These are phyloP conservation scores for Pomatostomus ruficeps DNA, from an alignment of 2,113 vertebrate species.

Conservation along the genomic window DNA sequence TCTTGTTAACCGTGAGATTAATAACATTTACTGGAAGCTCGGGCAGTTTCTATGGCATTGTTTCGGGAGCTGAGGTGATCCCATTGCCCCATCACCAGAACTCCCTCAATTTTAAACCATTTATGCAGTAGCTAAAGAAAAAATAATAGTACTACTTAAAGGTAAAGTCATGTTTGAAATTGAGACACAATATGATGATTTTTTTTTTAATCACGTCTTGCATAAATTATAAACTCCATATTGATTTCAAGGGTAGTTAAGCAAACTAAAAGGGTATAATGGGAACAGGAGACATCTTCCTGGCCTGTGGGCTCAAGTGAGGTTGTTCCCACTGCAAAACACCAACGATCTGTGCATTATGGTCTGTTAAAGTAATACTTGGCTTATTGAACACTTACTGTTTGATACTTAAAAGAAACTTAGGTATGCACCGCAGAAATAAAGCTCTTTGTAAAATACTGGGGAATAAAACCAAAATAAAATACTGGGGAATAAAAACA, in stretches of 20 bases:
- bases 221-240: slow-evolving; percentile 10
- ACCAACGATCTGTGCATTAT: background rate
- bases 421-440: background rate
- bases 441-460: background rate
- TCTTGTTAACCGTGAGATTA: background rate
- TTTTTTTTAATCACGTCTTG: background rate
- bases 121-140: background rate
- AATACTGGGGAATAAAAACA: background rate
- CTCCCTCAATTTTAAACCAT: background rate
- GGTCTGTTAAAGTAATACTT: background rate
- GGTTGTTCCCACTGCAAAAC: background rate
- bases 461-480: background rate
- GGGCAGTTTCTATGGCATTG: background rate
- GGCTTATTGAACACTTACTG: background rate
- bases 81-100: background rate
- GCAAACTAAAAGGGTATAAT: slow-evolving; percentile 1
- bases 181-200: background rate
- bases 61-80: background rate
- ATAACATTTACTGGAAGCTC: background rate
- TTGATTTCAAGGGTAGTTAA: slow-evolving; percentile 9
- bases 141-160: background rate
- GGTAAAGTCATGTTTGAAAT: background rate
- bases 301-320: background rate
- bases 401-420: background rate
- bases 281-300: background rate